A percentile compares a stretch with the other conserved stretches of the same genome.
These are phyloP conservation scores for Drosophila ficusphila DNA, from an alignment of 1,140 invertebrate genomes.

Conservation along the genomic window DNA sequence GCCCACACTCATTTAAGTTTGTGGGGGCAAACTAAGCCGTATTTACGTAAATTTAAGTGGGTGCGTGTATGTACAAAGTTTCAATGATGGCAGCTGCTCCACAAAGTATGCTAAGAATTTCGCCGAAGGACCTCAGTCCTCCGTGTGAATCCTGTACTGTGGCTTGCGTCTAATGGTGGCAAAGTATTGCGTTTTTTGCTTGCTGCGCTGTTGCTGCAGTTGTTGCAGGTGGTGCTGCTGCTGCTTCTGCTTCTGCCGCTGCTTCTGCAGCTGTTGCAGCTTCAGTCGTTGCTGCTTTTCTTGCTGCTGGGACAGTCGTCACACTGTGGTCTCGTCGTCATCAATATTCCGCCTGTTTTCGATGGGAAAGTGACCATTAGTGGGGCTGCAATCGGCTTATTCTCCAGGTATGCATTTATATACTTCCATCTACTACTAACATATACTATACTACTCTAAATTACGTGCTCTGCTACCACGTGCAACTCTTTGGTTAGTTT, in stretches of 20 bases:
- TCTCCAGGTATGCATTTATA: background rate
- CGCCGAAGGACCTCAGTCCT: conserved; percentile 28
- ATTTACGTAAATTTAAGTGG: conserved; percentile 34
- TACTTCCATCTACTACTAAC: conserved; percentile 1
- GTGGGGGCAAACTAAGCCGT: conserved; percentile 14
- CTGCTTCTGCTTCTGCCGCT: conserved; percentile 22
- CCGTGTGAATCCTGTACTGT: conserved; percentile 55
- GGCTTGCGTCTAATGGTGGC: conserved; percentile 71
- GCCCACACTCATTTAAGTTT: conserved; percentile 8
- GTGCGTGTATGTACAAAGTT: conserved; percentile 33
- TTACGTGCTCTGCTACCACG: conserved; percentile 27
- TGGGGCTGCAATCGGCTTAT: background rate
- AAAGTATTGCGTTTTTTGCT: conserved; percentile 54
- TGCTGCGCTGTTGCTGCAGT: conserved; percentile 35
- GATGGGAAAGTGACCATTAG: conserved; percentile 12
- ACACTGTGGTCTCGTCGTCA: conserved; percentile 84
- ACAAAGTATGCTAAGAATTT: background rate
- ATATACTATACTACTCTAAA: conserved; percentile 24
- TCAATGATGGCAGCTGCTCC: conserved; percentile 17
- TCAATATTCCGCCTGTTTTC: conserved; percentile 83
- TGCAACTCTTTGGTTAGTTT: conserved; percentile 22
- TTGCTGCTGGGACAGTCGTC: conserved; percentile 55
- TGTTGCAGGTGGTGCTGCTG: conserved; percentile 24
- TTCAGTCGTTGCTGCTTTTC: conserved; percentile 11
- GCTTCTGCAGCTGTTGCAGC: conserved; percentile 16